Evolutionary conservation across 2,888 invertebrate species (phyloP).

Genomic region (Heliconius ethilla): DNA sequence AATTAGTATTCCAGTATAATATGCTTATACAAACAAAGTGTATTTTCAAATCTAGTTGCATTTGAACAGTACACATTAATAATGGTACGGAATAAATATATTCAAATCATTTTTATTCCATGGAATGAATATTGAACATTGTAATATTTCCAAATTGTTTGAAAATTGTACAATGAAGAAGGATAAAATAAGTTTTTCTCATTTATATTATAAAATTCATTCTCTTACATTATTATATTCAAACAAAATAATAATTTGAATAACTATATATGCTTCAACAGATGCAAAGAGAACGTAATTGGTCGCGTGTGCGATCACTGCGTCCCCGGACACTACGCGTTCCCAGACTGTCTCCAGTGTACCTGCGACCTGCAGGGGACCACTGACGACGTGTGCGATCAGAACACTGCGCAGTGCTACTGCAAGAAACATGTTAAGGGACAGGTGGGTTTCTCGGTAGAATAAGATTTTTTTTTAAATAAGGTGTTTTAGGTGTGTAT

Average conservation of each 20-base stretch:
- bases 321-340: slow-evolving; percentile 90
- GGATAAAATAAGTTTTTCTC: too few species aligned
- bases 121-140: too few species aligned
- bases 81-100: too few species aligned
- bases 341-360: slow-evolving; percentile 94
- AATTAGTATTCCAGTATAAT: too few species aligned
- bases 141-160: too few species aligned
- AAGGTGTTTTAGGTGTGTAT: neutral
- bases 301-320: slow-evolving; percentile 95
- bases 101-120: too few species aligned
- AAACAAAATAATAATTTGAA: neutral
- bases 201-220: too few species aligned
- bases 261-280: slow-evolving; percentile 52
- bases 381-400: slow-evolving; percentile 93
- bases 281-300: slow-evolving; percentile 92
- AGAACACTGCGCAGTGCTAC: slow-evolving; percentile 87
- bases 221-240: neutral
- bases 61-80: too few species aligned
- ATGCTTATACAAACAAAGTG: too few species aligned
- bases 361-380: slow-evolving; percentile 92
- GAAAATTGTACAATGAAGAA: too few species aligned
- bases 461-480: neutral
- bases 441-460: slow-evolving; percentile 56
- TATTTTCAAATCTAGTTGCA: too few species aligned
- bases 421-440: slow-evolving; percentile 87